Conservation (phyloP, 2,888 invertebrate genomes). For the Pinctada fucata region DNA sequence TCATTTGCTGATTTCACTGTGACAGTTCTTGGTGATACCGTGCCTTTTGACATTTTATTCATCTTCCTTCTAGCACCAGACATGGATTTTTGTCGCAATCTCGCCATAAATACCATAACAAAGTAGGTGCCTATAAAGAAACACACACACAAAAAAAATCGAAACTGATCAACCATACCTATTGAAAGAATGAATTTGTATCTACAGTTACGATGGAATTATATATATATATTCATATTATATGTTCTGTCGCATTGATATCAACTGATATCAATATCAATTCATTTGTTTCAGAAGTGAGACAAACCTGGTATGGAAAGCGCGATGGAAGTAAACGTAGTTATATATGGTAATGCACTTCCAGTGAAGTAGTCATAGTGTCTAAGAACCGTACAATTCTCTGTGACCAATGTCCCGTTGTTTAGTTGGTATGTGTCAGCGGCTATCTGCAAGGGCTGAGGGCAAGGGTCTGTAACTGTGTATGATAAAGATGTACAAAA, state of each 20-base stretch:
- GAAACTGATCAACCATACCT: neutral
- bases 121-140: neutral
- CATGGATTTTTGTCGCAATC: neutral
- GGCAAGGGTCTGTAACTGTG: conserved; percentile 30
- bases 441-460: conserved; percentile 46
- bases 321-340: conserved; percentile 91
- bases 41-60: neutral
- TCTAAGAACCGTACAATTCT: conserved; percentile 91
- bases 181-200: too few species aligned
- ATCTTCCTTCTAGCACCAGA: neutral
- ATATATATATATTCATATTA: too few species aligned
- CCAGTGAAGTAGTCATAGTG: conserved; percentile 92
- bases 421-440: conserved; percentile 34
- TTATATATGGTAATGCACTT: conserved; percentile 97
- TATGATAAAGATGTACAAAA: too few species aligned
- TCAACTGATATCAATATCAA: too few species aligned
- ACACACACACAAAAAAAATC: neutral
- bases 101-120: neutral
- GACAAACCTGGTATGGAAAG: conserved; percentile 88
- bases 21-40: neutral
- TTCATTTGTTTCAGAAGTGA: neutral
- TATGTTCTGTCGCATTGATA: too few species aligned
- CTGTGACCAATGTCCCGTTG: conserved; percentile 80
- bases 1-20: neutral
- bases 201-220: too few species aligned